phyloP scores from a whole-genome alignment of 2,113 vertebrate genomes.

The Epinephelus moara region DNA sequence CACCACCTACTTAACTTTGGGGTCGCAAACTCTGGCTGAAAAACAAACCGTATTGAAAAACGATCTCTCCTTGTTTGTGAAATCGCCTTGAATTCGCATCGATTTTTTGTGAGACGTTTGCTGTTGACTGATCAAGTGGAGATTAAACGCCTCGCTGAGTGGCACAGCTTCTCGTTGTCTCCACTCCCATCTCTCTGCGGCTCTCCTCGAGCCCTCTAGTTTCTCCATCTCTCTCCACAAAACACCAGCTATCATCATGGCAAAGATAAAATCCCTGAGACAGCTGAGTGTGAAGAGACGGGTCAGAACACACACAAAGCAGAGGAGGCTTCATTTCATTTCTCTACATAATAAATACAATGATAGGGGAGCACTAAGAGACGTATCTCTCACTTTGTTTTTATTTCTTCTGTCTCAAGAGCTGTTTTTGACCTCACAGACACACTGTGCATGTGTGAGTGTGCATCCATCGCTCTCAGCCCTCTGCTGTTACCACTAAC shows the following conservation, averaged over 20 bases:
- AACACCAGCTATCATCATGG: constrained; percentile 37
- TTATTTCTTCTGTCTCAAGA: constrained; percentile 31
- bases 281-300: background rate
- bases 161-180: background rate
- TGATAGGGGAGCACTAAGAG: constrained; percentile 31
- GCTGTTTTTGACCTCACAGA: constrained; percentile 49
- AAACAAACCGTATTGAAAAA: constrained; percentile 35
- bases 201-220: background rate
- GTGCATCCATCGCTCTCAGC: constrained; percentile 34
- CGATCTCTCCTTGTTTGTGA: constrained; percentile 9
- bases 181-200: background rate
- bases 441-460: background rate
- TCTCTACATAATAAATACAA: constrained; percentile 12
- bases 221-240: constrained; percentile 15
- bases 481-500: constrained; percentile 60
- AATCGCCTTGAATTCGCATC: constrained; percentile 15
- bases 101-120: background rate
- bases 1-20: constrained; percentile 8
- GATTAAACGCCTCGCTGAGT: constrained; percentile 14
- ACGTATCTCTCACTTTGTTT: constrained; percentile 8
- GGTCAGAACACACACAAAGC: background rate
- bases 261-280: constrained; percentile 4
- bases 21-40: constrained; percentile 18
- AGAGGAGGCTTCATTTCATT: constrained; percentile 9
- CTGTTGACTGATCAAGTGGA: constrained; percentile 51